phyloP scores from a whole-genome alignment of 2,888 invertebrate genomes.

The Ectobius pallidus region DNA sequence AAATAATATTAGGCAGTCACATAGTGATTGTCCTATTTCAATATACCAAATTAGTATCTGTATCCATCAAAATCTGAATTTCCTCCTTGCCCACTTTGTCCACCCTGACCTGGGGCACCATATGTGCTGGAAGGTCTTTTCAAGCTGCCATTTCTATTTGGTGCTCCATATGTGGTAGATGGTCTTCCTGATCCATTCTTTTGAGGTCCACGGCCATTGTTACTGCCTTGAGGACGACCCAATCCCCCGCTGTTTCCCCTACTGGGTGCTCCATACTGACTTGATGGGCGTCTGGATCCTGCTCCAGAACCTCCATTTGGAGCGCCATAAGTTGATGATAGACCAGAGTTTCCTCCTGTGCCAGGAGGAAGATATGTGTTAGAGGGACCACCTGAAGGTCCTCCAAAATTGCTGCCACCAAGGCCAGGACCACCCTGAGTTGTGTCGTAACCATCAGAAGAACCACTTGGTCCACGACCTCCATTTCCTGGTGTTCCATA shows the following conservation, averaged over 20 bases:
- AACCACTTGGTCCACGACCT: neutral
- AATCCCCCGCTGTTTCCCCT: neutral
- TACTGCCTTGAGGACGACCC: neutral
- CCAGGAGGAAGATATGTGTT: neutral
- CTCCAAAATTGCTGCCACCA: neutral
- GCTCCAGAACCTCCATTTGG: no score
- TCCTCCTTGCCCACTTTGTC: neutral
- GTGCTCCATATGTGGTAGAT: neutral
- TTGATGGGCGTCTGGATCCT: neutral
- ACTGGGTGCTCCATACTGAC: neutral
- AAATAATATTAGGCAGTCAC: no score
- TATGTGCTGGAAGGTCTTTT: neutral
- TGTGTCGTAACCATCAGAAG: neutral
- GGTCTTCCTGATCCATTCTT: neutral
- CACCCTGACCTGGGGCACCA: neutral
- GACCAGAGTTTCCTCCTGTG: neutral
- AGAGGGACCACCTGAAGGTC: neutral
- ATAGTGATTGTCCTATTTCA: no score
- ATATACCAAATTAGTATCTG: neutral
- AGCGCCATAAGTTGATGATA: no score
- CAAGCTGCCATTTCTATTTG: neutral
- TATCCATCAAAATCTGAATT: neutral
- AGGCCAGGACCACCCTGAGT: neutral
- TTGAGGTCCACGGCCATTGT: neutral
- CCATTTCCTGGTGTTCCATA: neutral